These are phyloP conservation scores for Neotoxoptera formosana DNA, from an alignment of 1,140 invertebrate species.

Conservation along the genomic window DNA sequence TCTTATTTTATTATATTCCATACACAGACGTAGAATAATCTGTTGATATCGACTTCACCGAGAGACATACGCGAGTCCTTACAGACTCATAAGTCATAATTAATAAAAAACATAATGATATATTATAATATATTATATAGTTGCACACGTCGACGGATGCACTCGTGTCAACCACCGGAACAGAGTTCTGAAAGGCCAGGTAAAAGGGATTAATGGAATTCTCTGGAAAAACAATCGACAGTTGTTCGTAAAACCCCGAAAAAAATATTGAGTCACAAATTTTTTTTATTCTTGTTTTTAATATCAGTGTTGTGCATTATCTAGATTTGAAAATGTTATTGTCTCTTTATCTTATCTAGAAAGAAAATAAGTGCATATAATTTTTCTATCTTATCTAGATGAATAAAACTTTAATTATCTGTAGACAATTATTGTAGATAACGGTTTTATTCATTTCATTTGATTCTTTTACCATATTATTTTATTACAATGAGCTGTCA, in stretches of 20 bases:
- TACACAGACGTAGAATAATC: not conserved
- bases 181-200: not conserved
- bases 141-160: not conserved
- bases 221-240: not conserved
- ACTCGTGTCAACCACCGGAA: not conserved
- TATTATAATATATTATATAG: not conserved
- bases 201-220: not conserved
- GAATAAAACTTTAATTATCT: too few species aligned
- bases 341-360: too few species aligned
- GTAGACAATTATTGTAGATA: too few species aligned
- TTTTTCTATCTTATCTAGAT: too few species aligned
- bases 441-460: too few species aligned
- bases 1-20: not conserved
- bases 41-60: not conserved
- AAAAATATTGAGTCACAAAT: not conserved
- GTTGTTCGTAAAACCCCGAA: not conserved
- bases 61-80: not conserved
- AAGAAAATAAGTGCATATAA: too few species aligned
- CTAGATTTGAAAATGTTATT: too few species aligned
- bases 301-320: too few species aligned
- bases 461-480: too few species aligned
- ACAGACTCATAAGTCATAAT: not conserved
- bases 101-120: not conserved
- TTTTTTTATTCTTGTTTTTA: not conserved
- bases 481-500: too few species aligned